A percentile compares a stretch with the other conserved stretches of the same genome.
phyloP scores from a whole-genome alignment of 2,888 invertebrate species.

The Caenorhabditis macrosperma region DNA sequence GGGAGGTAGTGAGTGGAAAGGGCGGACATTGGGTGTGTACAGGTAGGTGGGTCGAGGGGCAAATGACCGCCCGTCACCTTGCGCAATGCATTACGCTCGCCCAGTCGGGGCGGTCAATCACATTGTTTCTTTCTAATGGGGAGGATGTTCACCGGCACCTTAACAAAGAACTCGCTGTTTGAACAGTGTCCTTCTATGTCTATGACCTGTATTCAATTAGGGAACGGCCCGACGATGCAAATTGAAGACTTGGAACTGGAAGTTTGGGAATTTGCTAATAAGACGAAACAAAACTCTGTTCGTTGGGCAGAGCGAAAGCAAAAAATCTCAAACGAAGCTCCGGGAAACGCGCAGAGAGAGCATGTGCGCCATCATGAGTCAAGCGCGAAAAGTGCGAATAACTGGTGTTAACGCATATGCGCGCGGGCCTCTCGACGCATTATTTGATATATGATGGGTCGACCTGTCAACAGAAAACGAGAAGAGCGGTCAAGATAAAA shows the following conservation, averaged over 20 bases:
- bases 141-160: constrained; percentile 34
- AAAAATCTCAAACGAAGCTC: constrained; percentile 7
- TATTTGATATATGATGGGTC: constrained; percentile 60
- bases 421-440: constrained; percentile 49
- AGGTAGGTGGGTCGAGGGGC: constrained; percentile 46
- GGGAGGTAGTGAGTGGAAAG: constrained; percentile 17
- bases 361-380: constrained; percentile 42
- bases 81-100: constrained; percentile 53
- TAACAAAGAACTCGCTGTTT: constrained; percentile 38
- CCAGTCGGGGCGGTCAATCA: constrained; percentile 29
- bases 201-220: not conserved
- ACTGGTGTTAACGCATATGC: constrained; percentile 58
- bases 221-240: not conserved
- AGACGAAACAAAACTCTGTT: not conserved
- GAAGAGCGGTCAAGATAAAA: constrained; percentile 53
- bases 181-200: constrained; percentile 7
- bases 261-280: not conserved
- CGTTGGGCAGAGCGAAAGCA: not conserved
- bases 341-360: constrained; percentile 4
- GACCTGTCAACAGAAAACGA: constrained; percentile 55
- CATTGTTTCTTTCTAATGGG: constrained; percentile 50
- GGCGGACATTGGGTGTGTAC: constrained; percentile 36
- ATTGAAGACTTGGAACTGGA: constrained; percentile 2
- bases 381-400: constrained; percentile 57
- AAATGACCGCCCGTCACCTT: constrained; percentile 34